Evolutionary conservation across 2,113 vertebrate genomes (phyloP).

Genomic region (Thunnus thynnus): DNA sequence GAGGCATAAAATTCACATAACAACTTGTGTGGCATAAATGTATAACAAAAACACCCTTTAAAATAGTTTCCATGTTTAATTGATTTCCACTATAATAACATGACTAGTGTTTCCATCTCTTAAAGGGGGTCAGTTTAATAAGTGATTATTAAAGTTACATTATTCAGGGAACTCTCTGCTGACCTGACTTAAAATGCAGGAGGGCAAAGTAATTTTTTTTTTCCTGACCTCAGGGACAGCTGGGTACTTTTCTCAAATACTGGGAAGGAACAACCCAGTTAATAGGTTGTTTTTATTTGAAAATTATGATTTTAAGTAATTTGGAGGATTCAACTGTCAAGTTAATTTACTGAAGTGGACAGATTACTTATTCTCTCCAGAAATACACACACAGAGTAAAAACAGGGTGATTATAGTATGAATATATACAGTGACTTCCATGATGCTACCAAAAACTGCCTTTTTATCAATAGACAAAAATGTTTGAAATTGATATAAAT

Average conservation of each 20-base stretch:
- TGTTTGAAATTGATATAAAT: too few species aligned
- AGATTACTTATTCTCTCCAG: not conserved
- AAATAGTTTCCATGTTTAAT: too few species aligned
- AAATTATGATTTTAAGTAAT: not conserved
- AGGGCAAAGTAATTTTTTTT: slow-evolving; percentile 2
- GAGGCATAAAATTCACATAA: too few species aligned
- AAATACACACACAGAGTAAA: not conserved
- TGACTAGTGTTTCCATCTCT: too few species aligned
- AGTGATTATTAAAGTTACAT: slow-evolving; percentile 15
- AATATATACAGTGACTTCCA: not conserved
- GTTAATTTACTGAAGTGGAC: not conserved
- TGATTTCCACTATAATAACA: too few species aligned
- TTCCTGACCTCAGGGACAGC: not conserved
- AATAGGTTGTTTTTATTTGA: slow-evolving; percentile 1
- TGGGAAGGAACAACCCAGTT: not conserved
- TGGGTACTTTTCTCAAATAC: not conserved
- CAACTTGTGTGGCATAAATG: too few species aligned
- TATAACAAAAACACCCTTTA: too few species aligned
- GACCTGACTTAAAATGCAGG: slow-evolving; percentile 7
- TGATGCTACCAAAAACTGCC: not conserved
- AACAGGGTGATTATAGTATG: not conserved
- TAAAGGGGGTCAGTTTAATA: not conserved
- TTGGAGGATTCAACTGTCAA: not conserved
- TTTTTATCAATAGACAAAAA: not conserved
- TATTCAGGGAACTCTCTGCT: not conserved